A percentile compares a stretch with the other conserved stretches of the same genome.
Conservation (phyloP, 2,888 invertebrate genomes). For the Ophonus ardosiacus region DNA sequence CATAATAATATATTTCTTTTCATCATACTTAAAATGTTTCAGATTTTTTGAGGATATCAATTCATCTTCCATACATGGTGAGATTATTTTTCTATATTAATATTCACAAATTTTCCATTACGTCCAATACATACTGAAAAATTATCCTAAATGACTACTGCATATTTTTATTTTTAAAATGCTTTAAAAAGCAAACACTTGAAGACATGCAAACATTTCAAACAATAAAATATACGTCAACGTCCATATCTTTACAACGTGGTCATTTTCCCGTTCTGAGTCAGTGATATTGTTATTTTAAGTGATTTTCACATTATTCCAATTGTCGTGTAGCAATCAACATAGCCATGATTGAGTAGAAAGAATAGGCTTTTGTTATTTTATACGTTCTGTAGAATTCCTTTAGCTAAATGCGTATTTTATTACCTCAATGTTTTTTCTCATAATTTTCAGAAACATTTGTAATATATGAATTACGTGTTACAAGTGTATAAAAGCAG, state of each 20-base stretch:
- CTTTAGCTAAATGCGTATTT: slow-evolving; percentile 50
- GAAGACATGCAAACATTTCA: background rate
- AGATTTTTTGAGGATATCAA: too few relatives aligned
- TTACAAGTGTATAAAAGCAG: slow-evolving; percentile 24
- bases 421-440: slow-evolving; percentile 38
- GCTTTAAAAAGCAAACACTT: background rate
- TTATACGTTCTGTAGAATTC: slow-evolving; percentile 8
- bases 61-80: too few relatives aligned
- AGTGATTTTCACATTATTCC: slow-evolving; percentile 40
- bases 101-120: too few relatives aligned
- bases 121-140: too few relatives aligned
- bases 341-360: slow-evolving; percentile 19
- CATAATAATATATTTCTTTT: too few relatives aligned
- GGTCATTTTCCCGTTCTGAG: slow-evolving; percentile 8
- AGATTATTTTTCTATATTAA: too few relatives aligned
- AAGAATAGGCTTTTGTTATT: slow-evolving; percentile 40
- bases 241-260: background rate
- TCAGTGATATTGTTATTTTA: slow-evolving; percentile 46
- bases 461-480: slow-evolving; percentile 52
- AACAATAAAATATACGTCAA: background rate
- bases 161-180: too few relatives aligned
- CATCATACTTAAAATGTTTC: too few relatives aligned
- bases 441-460: slow-evolving; percentile 44
- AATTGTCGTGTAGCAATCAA: slow-evolving; percentile 33
- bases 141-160: too few relatives aligned